Percentiles rank a stretch among this genome's conserved stretches.
Conservation (phyloP, 35 echinoderm and acorn worm genomes). For the Apostichopus californicus region DNA sequence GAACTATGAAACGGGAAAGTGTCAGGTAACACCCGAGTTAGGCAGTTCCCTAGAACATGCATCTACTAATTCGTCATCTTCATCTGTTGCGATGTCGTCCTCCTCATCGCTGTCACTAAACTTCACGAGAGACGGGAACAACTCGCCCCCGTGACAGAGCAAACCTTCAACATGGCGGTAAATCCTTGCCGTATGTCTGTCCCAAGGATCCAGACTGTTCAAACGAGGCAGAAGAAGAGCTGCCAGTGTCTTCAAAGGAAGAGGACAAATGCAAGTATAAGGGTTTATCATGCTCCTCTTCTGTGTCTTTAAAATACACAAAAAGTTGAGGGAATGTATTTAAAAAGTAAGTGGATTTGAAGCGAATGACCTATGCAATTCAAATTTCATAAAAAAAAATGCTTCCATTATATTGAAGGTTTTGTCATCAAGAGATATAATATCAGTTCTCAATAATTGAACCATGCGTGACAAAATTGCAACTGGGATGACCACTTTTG, state of each 20-base stretch:
- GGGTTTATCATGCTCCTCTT: neutral
- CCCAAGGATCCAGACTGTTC: neutral
- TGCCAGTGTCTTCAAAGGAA: neutral
- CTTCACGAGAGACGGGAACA: constrained; percentile 12
- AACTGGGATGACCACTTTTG: too few species aligned
- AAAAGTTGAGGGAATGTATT: neutral
- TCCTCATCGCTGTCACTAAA: neutral
- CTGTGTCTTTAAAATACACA: neutral
- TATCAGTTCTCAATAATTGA: too few species aligned
- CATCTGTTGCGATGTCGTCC: neutral
- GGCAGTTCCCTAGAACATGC: too few species aligned
- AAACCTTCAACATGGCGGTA: constrained; percentile 5
- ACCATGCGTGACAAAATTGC: too few species aligned
- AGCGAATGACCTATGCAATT: too few species aligned
- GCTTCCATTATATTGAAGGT: too few species aligned
- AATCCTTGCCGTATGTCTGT: neutral
- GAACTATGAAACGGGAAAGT: too few species aligned
- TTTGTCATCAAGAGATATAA: too few species aligned
- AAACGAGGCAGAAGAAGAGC: neutral
- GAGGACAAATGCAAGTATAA: neutral
- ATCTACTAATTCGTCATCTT: neutral
- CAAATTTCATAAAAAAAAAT: too few species aligned
- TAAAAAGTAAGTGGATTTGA: neutral
- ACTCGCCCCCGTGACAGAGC: constrained; percentile 1
- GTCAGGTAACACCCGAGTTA: neutral